Evolutionary conservation across 2,113 vertebrate species (phyloP).

Genomic region (Blennius ocellaris): DNA sequence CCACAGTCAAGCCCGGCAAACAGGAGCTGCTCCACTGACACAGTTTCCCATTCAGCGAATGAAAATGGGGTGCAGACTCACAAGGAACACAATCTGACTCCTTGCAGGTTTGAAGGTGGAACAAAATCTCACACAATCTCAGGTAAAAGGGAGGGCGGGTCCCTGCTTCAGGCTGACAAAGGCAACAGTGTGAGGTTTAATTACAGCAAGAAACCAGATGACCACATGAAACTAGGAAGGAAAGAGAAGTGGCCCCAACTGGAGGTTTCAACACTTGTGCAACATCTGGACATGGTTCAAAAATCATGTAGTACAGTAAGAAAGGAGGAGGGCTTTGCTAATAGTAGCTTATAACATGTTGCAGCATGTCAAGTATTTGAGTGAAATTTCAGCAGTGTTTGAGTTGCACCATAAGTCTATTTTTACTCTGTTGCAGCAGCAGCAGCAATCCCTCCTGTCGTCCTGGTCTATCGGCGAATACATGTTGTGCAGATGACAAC

Average conservation of each 20-base stretch:
- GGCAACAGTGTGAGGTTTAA: constrained; percentile 33
- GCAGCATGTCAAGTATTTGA: constrained; percentile 78
- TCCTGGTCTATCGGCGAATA: constrained; percentile 36
- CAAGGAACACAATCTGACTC: constrained; percentile 66
- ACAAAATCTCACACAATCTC: constrained; percentile 31
- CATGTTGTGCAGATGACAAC: constrained; percentile 48
- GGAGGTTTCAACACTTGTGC: constrained; percentile 25
- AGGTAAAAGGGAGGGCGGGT: constrained; percentile 10
- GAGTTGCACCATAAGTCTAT: constrained; percentile 78
- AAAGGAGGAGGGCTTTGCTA: constrained; percentile 38
- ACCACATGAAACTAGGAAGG: constrained; percentile 7
- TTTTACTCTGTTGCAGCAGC: constrained; percentile 72
- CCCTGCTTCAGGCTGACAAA: background rate
- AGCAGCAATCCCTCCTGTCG: constrained; percentile 27
- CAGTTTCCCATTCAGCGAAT: constrained; percentile 74
- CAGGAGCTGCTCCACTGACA: constrained; percentile 83
- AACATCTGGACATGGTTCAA: constrained; percentile 59
- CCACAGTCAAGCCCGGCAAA: constrained; percentile 59
- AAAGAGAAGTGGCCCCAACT: background rate
- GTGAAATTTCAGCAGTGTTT: constrained; percentile 79
- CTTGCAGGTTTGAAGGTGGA: constrained; percentile 70
- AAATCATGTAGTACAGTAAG: constrained; percentile 46
- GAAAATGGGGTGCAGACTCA: constrained; percentile 42
- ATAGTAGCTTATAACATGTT: constrained; percentile 70
- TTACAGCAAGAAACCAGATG: constrained; percentile 5